Base-by-base conservation (phyloP, 2,113 vertebrate species). In the Heloderma charlesbogerti region DNA sequence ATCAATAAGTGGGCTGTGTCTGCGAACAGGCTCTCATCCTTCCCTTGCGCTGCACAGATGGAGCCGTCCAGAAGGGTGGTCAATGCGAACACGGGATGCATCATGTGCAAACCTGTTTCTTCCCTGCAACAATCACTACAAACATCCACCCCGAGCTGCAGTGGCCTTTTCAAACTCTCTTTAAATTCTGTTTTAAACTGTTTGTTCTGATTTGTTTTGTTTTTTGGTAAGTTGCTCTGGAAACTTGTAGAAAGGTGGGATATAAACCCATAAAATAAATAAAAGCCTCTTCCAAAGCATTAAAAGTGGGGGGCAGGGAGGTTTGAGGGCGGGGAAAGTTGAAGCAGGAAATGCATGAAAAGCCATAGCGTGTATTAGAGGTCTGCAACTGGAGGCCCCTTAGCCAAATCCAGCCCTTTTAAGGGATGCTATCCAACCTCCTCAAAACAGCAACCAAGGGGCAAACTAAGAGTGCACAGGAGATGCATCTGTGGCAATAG, bases 1-100 rank as follows among this genome's bases (percentile, higher is more conserved):
- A 93, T 66, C 25, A 1, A 37, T 84, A 86, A 92, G 16, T 87
- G 86, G 89, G 89, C 83, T 88, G 4, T 43, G 57, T 83, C 93
- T 20, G 92, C 13, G 0, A 25, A 60, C 93, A 74, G 9, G 69
- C 71, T 12, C 20, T 51, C 84, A 66, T 67, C 48, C 82, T 3
- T 69, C 43, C 45, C 89, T 2, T 22, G 1, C 25, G 54, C 45
- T 91, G 63, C 86, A 78, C 15, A 43, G 87, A 45, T 0, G 3
- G 74, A 37, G 74, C 74, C 20, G 2, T 15, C 74, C 18, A 16
- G 27, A 34, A 81, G 79, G 29, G 29, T 1, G 2, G 3, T 4
- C 25, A 0, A 31, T 13, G 22, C 6, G 13, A 12, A 34, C 20
- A 15, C 45, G 3, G 31, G 92, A 88, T 3, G 83, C 75, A 81